Percentiles rank a stretch among this genome's conserved stretches.
Conservation (phyloP, 2,113 vertebrate genomes). For the Eira barbara region DNA sequence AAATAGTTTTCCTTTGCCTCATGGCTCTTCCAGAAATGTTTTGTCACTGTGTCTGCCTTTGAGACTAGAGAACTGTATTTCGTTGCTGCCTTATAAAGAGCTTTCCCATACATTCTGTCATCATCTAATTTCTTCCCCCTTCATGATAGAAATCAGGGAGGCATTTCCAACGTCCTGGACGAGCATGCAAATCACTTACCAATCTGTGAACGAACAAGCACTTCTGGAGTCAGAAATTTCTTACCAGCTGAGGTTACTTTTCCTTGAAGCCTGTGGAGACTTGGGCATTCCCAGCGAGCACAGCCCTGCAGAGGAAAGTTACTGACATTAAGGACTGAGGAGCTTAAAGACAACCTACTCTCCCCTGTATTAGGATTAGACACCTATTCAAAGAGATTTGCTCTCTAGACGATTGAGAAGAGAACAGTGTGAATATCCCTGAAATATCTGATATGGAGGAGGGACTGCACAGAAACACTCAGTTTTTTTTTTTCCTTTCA, state of each 20-base stretch:
- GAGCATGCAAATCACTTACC: constrained; percentile 54
- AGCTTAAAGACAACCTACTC: not conserved
- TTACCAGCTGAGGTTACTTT: constrained; percentile 33
- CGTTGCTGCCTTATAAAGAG: constrained; percentile 29
- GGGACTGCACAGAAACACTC: not conserved
- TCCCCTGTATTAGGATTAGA: not conserved
- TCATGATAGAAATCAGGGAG: constrained; percentile 30
- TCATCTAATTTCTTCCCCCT: constrained; percentile 17
- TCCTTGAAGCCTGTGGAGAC: not conserved
- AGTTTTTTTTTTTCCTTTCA: not conserved
- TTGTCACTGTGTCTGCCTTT: not conserved
- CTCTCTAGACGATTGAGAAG: constrained; percentile 2
- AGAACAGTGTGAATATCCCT: not conserved
- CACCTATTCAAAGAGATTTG: not conserved
- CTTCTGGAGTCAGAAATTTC: constrained; percentile 25
- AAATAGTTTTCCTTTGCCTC: not conserved
- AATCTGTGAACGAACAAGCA: constrained; percentile 29
- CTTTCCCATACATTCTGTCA: constrained; percentile 31
- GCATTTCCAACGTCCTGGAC: constrained; percentile 33
- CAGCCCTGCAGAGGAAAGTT: constrained; percentile 7
- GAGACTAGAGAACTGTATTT: not conserved
- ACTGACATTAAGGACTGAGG: not conserved
- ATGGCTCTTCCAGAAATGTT: not conserved
- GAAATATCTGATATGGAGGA: not conserved
- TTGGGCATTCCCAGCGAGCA: not conserved